phyloP scores from a whole-genome alignment of 2,888 invertebrate species.

The Euclidia mi region DNA sequence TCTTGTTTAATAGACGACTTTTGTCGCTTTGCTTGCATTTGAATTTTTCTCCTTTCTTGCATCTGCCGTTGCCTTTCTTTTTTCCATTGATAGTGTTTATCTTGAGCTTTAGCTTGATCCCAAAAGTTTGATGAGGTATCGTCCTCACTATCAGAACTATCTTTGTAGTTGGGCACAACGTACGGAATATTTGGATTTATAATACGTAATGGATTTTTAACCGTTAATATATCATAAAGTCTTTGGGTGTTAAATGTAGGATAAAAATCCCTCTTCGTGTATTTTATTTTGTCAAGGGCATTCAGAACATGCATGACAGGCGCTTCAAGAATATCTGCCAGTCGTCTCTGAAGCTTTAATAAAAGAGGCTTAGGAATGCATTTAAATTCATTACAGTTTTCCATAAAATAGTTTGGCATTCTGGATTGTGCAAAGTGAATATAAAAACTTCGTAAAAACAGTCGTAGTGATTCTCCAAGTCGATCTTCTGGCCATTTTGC shows the following conservation, averaged over 20 bases:
- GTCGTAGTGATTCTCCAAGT: slow-evolving; percentile 91
- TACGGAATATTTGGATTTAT: slow-evolving; percentile 82
- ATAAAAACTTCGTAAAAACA: slow-evolving; percentile 91
- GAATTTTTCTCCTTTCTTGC: slow-evolving; percentile 75
- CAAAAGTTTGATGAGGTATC: slow-evolving; percentile 75
- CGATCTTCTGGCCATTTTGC: slow-evolving; percentile 93
- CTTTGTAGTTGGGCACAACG: slow-evolving; percentile 56
- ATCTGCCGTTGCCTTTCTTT: slow-evolving; percentile 79
- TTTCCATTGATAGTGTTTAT: slow-evolving; percentile 87
- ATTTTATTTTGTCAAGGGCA: slow-evolving; percentile 92
- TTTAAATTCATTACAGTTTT: slow-evolving; percentile 93
- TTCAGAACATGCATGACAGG: slow-evolving; percentile 93
- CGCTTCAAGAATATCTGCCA: slow-evolving; percentile 92
- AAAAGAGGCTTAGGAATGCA: slow-evolving; percentile 92
- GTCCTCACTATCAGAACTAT: slow-evolving; percentile 81
- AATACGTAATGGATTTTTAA: slow-evolving; percentile 86
- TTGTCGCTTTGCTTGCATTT: slow-evolving; percentile 69
- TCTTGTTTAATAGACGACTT: slow-evolving; percentile 75
- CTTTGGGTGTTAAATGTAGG: slow-evolving; percentile 91
- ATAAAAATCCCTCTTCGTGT: slow-evolving; percentile 91
- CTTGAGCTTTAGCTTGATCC: slow-evolving; percentile 85
- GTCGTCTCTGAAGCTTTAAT: slow-evolving; percentile 91
- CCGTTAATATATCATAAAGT: slow-evolving; percentile 90
- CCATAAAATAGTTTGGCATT: slow-evolving; percentile 93
- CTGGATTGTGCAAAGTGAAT: slow-evolving; percentile 90